These are phyloP conservation scores for Catharus fuscescens DNA, from an alignment of 2,113 vertebrate species.

Conservation along the genomic window DNA sequence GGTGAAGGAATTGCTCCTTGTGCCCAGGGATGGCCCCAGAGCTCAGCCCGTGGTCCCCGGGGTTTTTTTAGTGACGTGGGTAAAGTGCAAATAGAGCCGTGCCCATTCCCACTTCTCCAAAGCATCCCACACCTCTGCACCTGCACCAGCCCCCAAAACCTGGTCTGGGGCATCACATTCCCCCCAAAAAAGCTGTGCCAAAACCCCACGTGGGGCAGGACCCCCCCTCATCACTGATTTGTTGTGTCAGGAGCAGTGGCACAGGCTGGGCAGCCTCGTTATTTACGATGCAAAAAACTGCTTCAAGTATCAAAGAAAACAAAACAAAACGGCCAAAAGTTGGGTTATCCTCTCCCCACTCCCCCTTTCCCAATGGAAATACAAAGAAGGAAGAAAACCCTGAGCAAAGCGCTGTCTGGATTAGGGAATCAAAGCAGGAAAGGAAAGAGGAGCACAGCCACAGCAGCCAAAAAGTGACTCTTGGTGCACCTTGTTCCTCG, in stretches of 20 bases:
- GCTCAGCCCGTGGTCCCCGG: not conserved
- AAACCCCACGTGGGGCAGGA: not conserved
- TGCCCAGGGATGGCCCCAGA: not conserved
- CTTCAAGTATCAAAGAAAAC: conserved; percentile 63
- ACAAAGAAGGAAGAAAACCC: conserved; percentile 59
- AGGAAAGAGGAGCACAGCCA: not conserved
- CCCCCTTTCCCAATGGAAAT: conserved; percentile 19
- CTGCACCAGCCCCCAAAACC: not conserved
- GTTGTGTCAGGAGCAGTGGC: not conserved
- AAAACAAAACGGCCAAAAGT: conserved; percentile 3
- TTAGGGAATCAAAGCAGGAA: not conserved
- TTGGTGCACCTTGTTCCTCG: not conserved
- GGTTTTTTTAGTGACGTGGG: not conserved
- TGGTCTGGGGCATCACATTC: rapidly evolving
- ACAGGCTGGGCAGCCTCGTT: not conserved
- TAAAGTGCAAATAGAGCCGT: conserved; percentile 49
- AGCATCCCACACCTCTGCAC: not conserved
- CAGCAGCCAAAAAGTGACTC: not conserved
- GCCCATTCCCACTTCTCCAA: not conserved
- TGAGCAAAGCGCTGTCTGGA: conserved; percentile 57
- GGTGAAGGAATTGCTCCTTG: not conserved
- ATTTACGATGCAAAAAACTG: conserved; percentile 8
- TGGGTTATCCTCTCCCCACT: conserved; percentile 21
- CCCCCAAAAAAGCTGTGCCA: not conserved
- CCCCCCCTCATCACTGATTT: rapidly evolving